These are phyloP conservation scores for Catagonus wagneri DNA, from an alignment of 2,113 vertebrate genomes.

Conservation along the genomic window DNA sequence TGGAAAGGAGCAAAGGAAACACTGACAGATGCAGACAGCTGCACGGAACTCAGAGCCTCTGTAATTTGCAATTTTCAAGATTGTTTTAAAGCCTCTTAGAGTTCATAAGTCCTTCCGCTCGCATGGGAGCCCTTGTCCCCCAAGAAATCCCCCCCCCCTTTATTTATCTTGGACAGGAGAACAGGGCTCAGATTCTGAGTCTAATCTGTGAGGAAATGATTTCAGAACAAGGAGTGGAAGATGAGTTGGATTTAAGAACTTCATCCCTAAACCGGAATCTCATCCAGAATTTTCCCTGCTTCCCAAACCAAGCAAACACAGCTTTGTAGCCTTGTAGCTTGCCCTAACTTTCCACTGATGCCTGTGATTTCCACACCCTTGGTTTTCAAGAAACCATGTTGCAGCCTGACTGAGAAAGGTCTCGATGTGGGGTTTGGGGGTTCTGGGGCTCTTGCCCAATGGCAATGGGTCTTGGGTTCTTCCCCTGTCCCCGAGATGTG, in stretches of 20 bases:
- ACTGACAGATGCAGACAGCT: slow-evolving; percentile 6
- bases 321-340: not conserved
- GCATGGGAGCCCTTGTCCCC: not conserved
- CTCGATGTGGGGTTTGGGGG: not conserved
- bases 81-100: not conserved
- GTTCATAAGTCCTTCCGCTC: not conserved
- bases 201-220: slow-evolving; percentile 20
- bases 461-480: not conserved
- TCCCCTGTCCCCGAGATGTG: not conserved
- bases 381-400: slow-evolving; percentile 13
- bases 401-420: not conserved
- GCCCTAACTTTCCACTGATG: not conserved
- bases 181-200: slow-evolving; percentile 7
- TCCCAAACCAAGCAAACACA: slow-evolving; percentile 13
- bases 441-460: not conserved
- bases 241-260: slow-evolving; percentile 10
- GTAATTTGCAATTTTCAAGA: slow-evolving; percentile 45
- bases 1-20: slow-evolving; percentile 41
- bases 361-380: not conserved
- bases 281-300: slow-evolving; percentile 31
- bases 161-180: slow-evolving; percentile 67
- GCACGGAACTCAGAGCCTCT: not conserved
- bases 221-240: slow-evolving; percentile 40
- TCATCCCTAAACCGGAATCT: slow-evolving; percentile 20
- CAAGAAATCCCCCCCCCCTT: not conserved